Conservation (phyloP, 2,113 vertebrate genomes). For the Dasyornis broadbenti region DNA sequence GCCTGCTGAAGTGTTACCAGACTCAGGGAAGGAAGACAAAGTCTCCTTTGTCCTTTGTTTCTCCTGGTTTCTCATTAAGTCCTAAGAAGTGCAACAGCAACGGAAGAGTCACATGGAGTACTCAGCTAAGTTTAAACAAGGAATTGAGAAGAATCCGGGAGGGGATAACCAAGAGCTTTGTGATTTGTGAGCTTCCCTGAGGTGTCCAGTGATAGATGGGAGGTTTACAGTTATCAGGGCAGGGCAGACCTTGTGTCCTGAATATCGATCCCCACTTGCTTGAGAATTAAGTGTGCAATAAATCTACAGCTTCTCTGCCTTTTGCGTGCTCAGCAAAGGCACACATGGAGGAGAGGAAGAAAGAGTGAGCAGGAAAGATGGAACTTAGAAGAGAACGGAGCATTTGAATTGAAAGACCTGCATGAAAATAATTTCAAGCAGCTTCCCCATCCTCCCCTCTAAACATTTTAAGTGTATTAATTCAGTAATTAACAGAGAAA, state of each 20-base stretch:
- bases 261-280: slow-evolving; percentile 59
- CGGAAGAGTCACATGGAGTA: neutral
- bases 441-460: neutral
- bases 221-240: slow-evolving; percentile 58
- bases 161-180: neutral
- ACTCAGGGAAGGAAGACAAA: neutral
- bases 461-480: slow-evolving; percentile 36
- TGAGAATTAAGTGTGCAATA: slow-evolving; percentile 65
- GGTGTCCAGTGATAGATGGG: slow-evolving; percentile 55
- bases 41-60: neutral
- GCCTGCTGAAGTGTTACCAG: neutral
- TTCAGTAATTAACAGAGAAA: slow-evolving; percentile 48
- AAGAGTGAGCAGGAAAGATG: neutral
- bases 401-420: neutral
- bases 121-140: neutral
- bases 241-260: slow-evolving; percentile 56
- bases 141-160: neutral
- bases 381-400: neutral
- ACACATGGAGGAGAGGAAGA: neutral
- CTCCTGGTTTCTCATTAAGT: neutral
- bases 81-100: neutral
- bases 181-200: slow-evolving; percentile 1
- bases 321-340: slow-evolving; percentile 46
- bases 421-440: slow-evolving; percentile 27
- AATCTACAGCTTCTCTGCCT: slow-evolving; percentile 46